Evolutionary conservation across 2,888 invertebrate genomes (phyloP).

Genomic region (Cheilosia variabilis): DNA sequence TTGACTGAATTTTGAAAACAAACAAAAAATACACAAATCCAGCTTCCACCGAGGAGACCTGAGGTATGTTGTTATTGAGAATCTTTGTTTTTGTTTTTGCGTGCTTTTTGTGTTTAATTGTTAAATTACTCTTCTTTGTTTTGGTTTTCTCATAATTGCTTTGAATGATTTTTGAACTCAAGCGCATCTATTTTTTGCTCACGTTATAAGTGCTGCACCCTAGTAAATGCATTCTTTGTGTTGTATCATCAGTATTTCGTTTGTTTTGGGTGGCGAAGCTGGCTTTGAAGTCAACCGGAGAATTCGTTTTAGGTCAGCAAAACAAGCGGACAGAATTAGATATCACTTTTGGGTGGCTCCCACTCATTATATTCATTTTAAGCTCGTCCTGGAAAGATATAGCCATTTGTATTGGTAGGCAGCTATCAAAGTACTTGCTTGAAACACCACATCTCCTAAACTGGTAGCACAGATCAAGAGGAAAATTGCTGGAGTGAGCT

Average conservation of each 20-base stretch:
- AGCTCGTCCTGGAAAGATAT: no score
- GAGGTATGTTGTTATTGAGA: constrained; percentile 88
- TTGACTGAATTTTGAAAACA: constrained; percentile 48
- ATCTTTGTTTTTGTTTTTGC: constrained; percentile 74
- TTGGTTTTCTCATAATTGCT: constrained; percentile 31
- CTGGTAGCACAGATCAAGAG: no score
- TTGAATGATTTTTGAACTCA: constrained; percentile 41
- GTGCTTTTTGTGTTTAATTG: constrained; percentile 67
- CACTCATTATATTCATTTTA: no score
- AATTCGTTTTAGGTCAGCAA: neutral
- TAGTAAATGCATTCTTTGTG: constrained; percentile 14
- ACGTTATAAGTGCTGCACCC: constrained; percentile 23
- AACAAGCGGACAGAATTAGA: no score
- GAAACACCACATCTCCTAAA: no score
- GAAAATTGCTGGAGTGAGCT: no score
- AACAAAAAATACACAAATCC: constrained; percentile 77
- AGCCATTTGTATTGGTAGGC: no score
- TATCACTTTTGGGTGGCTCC: no score
- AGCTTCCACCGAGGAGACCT: constrained; percentile 94
- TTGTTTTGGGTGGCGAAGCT: neutral
- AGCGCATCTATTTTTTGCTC: constrained; percentile 19
- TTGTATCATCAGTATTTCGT: neutral
- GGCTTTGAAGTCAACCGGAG: neutral
- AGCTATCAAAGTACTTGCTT: no score
- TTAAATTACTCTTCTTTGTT: constrained; percentile 36